These are phyloP conservation scores for Catostylus mosaicus DNA, from an alignment of 30 jellyfish, hydroid and myxozoan genomes.

Conservation along the genomic window DNA sequence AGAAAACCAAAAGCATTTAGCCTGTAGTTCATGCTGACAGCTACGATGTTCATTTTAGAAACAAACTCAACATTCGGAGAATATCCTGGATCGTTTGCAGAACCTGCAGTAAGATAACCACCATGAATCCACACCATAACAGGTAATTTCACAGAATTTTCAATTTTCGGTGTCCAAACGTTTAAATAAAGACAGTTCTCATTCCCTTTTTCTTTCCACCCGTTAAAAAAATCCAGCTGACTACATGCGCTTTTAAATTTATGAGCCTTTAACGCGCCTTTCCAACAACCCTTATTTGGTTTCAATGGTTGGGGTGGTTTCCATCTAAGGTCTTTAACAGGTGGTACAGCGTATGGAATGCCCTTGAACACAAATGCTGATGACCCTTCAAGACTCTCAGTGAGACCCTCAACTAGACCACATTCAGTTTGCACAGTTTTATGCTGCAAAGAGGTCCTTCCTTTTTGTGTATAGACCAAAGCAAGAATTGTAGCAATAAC, in stretches of 20 bases:
- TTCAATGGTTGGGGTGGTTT: constrained; percentile 65
- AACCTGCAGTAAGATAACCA: constrained; percentile 53
- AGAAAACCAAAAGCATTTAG: constrained; percentile 87
- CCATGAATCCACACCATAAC: constrained; percentile 89
- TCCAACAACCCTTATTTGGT: constrained; percentile 57
- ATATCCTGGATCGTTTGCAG: constrained; percentile 47
- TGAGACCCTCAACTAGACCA: constrained; percentile 6
- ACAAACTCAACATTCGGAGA: constrained; percentile 53
- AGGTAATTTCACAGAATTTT: constrained; percentile 46
- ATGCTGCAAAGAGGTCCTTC: not conserved
- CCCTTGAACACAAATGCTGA: constrained; percentile 68
- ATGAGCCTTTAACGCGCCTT: constrained; percentile 58
- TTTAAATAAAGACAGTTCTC: constrained; percentile 81
- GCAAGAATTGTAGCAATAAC: not conserved
- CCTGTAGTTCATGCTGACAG: constrained; percentile 77
- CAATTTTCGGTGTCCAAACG: constrained; percentile 73
- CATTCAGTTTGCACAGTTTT: not conserved
- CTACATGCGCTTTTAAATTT: constrained; percentile 43
- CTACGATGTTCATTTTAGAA: constrained; percentile 61
- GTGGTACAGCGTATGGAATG: constrained; percentile 86
- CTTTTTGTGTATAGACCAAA: not conserved
- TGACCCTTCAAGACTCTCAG: not conserved
- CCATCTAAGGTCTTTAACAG: constrained; percentile 76
- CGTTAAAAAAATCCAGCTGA: constrained; percentile 7
- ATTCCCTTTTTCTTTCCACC: constrained; percentile 40